Evolutionary conservation across 2,113 vertebrate genomes (phyloP).

Genomic region (Arenaria interpres): DNA sequence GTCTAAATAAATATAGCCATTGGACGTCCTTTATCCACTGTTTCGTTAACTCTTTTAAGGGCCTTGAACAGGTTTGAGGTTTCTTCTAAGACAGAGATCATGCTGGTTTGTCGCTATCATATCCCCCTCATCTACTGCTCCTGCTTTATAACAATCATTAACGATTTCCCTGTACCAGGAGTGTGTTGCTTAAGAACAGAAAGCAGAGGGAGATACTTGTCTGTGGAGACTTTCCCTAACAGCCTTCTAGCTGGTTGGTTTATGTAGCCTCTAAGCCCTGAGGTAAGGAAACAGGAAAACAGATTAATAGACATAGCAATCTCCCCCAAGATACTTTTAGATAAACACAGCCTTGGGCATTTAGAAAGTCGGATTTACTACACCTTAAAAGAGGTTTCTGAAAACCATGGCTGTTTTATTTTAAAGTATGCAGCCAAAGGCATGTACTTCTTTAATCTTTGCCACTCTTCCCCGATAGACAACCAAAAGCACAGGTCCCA

Average conservation of each 20-base stretch:
- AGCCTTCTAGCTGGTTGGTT: constrained; percentile 40
- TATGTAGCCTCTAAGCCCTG: constrained; percentile 53
- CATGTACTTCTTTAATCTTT: constrained; percentile 70
- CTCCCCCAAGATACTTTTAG: constrained; percentile 68
- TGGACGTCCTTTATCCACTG: constrained; percentile 15
- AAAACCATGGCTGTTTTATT: constrained; percentile 61
- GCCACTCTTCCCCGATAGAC: constrained; percentile 57
- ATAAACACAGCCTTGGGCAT: constrained; percentile 72
- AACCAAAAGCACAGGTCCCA: constrained; percentile 46
- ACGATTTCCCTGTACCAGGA: background rate
- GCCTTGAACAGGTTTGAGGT: background rate
- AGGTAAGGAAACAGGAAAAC: constrained; percentile 71
- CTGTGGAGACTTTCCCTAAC: constrained; percentile 43
- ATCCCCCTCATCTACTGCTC: background rate
- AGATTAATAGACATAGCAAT: constrained; percentile 66
- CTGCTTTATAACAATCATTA: background rate
- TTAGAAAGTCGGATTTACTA: constrained; percentile 70
- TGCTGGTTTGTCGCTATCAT: constrained; percentile 1
- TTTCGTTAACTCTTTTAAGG: constrained; percentile 41
- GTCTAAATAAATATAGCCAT: constrained; percentile 21
- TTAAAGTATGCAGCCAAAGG: constrained; percentile 68
- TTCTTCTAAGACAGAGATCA: constrained; percentile 25
- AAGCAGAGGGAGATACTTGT: constrained; percentile 22
- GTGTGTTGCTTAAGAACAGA: constrained; percentile 10
- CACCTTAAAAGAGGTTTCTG: constrained; percentile 68